Conservation (phyloP, 2,888 invertebrate species). For the Trichopoda pennipes region DNA sequence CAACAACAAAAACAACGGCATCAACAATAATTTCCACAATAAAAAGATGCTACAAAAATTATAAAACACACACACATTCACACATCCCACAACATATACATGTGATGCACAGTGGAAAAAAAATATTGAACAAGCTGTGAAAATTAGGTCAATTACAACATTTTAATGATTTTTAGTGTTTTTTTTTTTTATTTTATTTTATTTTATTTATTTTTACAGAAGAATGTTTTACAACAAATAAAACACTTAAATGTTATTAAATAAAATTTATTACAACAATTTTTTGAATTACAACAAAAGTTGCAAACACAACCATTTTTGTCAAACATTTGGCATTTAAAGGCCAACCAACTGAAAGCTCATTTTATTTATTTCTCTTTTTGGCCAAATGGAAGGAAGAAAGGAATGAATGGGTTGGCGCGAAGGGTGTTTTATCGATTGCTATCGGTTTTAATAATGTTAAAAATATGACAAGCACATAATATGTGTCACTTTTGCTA, state of each 20-base stretch:
- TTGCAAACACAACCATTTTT: constrained; percentile 39
- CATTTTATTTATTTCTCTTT: constrained; percentile 9
- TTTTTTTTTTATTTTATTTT: constrained; percentile 9
- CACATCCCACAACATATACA: neutral
- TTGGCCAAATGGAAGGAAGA: no score
- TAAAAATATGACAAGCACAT: constrained; percentile 61
- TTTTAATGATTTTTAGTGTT: constrained; percentile 21
- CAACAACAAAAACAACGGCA: constrained; percentile 22
- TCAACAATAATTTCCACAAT: neutral
- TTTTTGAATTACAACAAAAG: constrained; percentile 29
- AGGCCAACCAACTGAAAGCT: constrained; percentile 30
- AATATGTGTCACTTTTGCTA: constrained; percentile 53
- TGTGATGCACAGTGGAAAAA: constrained; percentile 45
- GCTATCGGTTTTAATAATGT: constrained; percentile 27
- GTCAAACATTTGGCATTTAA: constrained; percentile 56
- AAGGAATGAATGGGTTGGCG: no score
- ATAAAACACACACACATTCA: neutral
- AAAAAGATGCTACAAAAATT: constrained; percentile 36
- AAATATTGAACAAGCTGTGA: constrained; percentile 65
- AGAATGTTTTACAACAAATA: constrained; percentile 50
- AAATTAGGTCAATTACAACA: constrained; percentile 67
- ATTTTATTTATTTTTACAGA: neutral
- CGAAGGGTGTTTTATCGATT: neutral
- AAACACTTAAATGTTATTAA: constrained; percentile 28
- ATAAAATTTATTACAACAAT: constrained; percentile 43